Evolutionary conservation across 2,113 vertebrate genomes (phyloP).

Genomic region (Pongo pygmaeus): DNA sequence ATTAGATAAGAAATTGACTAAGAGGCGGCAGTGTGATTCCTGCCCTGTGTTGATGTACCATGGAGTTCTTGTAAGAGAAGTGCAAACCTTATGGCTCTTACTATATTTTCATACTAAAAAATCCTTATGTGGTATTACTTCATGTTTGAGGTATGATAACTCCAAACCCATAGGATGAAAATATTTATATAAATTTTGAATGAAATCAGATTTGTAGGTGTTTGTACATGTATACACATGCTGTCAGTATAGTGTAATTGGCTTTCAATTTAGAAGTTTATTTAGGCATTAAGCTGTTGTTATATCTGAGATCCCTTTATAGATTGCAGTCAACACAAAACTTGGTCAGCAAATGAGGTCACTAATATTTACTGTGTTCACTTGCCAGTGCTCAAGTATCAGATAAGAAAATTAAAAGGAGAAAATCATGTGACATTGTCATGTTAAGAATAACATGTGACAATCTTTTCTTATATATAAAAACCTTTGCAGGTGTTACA

Average conservation of each 20-base stretch:
- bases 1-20: neutral
- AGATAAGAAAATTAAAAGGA: neutral
- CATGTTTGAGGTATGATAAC: neutral
- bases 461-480: constrained; percentile 23
- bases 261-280: neutral
- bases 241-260: neutral
- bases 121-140: neutral
- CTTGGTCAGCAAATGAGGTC: neutral
- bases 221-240: neutral
- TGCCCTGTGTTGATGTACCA: neutral
- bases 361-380: neutral
- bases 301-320: neutral
- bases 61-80: neutral
- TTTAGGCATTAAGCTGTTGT: neutral
- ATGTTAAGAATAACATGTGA: neutral
- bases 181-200: neutral
- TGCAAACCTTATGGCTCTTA: neutral
- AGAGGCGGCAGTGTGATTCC: neutral
- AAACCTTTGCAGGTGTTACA: neutral
- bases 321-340: neutral
- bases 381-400: neutral
- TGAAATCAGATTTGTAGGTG: neutral
- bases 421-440: neutral
- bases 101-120: neutral
- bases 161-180: neutral